These are phyloP conservation scores for Phylloscopus whistleri DNA, from an alignment of 2,113 vertebrate species.

Conservation along the genomic window DNA sequence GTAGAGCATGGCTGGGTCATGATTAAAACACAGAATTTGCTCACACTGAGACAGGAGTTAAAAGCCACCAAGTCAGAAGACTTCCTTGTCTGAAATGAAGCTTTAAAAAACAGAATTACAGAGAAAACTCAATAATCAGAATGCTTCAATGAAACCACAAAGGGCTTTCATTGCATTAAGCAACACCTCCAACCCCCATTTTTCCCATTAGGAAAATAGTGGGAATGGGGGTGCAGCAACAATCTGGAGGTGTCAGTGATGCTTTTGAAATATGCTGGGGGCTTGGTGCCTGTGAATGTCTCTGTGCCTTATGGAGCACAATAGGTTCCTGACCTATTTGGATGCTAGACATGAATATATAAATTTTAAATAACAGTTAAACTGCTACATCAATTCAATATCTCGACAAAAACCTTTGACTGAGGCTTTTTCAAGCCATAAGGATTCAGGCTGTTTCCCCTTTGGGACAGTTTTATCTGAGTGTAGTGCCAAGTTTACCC, in stretches of 20 bases:
- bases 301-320: neutral
- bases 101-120: neutral
- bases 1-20: neutral
- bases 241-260: neutral
- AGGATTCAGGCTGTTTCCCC: neutral
- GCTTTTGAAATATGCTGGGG: neutral
- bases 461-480: constrained; percentile 10
- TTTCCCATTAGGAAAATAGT: neutral
- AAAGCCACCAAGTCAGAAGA: neutral
- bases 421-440: neutral
- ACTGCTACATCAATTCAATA: neutral
- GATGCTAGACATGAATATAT: constrained; percentile 4
- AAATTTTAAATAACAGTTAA: constrained; percentile 15
- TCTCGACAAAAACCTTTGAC: constrained; percentile 23
- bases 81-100: neutral
- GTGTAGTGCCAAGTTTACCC: neutral
- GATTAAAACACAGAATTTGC: neutral
- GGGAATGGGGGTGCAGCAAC: neutral
- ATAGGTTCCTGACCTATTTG: constrained; percentile 6
- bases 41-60: neutral
- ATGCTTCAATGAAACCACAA: neutral
- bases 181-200: neutral
- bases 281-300: neutral
- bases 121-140: neutral
- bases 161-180: neutral